phyloP scores from a whole-genome alignment of 2,113 vertebrate genomes.

The Eurystomus gularis region DNA sequence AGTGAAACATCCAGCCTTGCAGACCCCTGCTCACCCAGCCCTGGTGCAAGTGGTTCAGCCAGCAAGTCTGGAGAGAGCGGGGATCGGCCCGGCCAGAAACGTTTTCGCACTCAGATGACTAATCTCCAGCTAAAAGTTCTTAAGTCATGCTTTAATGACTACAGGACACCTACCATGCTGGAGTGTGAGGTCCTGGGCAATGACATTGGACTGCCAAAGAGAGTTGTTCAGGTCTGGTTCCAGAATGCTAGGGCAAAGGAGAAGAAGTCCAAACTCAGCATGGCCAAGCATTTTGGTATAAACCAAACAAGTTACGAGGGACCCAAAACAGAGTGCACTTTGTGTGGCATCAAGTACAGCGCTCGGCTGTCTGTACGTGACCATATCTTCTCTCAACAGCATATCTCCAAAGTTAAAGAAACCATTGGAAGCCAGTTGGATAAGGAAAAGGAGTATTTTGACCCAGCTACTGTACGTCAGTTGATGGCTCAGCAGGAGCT shows the following conservation, averaged over 20 bases:
- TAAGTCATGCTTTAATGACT: constrained; percentile 98
- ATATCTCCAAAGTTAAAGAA: constrained; percentile 98
- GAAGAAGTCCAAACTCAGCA: constrained; percentile 98
- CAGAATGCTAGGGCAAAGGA: constrained; percentile 99
- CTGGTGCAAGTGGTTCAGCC: constrained; percentile 87
- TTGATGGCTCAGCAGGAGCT: constrained; percentile 99
- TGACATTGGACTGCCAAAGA: constrained; percentile 99
- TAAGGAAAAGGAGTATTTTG: constrained; percentile 99
- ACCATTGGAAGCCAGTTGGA: constrained; percentile 98
- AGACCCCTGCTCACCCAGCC: constrained; percentile 96
- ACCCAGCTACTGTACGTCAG: constrained; percentile 97
- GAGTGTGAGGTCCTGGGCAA: constrained; percentile 99
- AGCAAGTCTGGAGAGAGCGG: constrained; percentile 90
- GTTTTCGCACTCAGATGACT: constrained; percentile 98
- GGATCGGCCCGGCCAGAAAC: constrained; percentile 96
- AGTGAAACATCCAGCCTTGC: constrained; percentile 97
- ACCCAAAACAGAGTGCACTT: constrained; percentile 97
- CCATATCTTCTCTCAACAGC: constrained; percentile 98
- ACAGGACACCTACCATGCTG: constrained; percentile 98
- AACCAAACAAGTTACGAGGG: constrained; percentile 98
- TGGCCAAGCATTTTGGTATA: constrained; percentile 99
- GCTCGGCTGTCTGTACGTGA: constrained; percentile 97
- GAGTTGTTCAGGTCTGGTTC: constrained; percentile 99
- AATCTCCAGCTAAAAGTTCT: constrained; percentile 98
- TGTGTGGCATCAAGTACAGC: constrained; percentile 98